phyloP scores from a whole-genome alignment of 2,113 vertebrate species.

The Orientallactaga bullata region DNA sequence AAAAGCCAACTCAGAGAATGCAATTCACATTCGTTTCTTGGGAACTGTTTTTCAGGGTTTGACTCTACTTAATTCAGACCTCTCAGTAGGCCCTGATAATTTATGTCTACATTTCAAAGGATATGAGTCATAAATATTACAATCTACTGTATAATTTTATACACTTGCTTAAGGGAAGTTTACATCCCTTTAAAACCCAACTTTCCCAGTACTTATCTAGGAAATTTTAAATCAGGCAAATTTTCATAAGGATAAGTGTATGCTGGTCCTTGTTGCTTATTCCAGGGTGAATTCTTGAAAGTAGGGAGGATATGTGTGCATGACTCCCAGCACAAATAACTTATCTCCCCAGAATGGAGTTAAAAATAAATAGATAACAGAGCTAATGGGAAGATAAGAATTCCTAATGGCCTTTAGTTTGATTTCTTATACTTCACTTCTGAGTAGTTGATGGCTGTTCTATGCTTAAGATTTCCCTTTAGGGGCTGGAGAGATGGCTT shows the following conservation, averaged over 20 bases:
- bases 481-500: no score
- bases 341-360: neutral
- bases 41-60: slow-evolving; percentile 33
- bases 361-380: neutral
- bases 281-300: neutral
- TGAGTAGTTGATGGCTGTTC: neutral
- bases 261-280: neutral
- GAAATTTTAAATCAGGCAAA: slow-evolving; percentile 8
- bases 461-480: neutral
- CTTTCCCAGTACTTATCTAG: neutral
- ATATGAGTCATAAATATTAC: neutral
- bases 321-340: neutral
- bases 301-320: neutral
- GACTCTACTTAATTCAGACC: neutral
- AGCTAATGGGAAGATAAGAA: neutral
- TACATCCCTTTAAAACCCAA: neutral
- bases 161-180: neutral
- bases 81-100: neutral
- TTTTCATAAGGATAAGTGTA: neutral
- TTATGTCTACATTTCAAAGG: slow-evolving; percentile 22
- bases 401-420: neutral
- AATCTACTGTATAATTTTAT: neutral
- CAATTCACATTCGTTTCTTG: neutral
- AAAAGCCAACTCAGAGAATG: neutral
- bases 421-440: neutral